Base-by-base conservation (phyloP, 2,888 invertebrate species). In the Oasisia sp. region DNA sequence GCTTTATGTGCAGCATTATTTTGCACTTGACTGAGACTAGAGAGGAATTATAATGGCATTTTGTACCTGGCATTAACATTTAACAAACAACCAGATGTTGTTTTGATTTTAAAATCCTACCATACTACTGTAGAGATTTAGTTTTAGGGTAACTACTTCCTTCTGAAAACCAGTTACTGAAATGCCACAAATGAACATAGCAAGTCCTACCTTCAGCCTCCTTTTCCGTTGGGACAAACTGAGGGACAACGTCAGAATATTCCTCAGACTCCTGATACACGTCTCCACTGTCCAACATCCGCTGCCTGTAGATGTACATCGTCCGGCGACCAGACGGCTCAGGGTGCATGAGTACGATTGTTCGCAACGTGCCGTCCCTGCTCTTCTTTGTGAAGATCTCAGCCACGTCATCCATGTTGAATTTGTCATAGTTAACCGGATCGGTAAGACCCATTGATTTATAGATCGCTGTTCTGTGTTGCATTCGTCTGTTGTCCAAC, bases 301-400 rank as follows among this genome's bases (percentile, higher is more conserved):
- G 91, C 92, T 94, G 93, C 56, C 44, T 93, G 91, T 93, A 94
- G 11, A 91, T 74, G 38, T 92, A 91, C 92, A 93, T 92, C 58
- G 92, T 93, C n/a, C 93, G 45, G 27, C 58, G 91, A 11, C 93
- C 94, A 38, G 91, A 91, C 44, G 92, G 90, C 89, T 94, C 93
- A 12, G 94, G 94, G 32, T 92, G 92, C 91, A 91, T 93, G 14
- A 93, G 74, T 32, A 94, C 56, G 5, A 90, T 91, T 27, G 93
- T 93, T 19, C 92, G 74, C n/a, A 92, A 44, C 27, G 90, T 58
- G 14, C 74, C 74, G 11, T 90, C 91, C 14, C 44, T 74, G 19
- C 92, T 89, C 38, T 91, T 45, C 19, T 90, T 91, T 27, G 92
- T 90, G 14, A 93, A 91, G 58, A 93, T 92, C 91, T 92, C 91